These are phyloP conservation scores for Cyclargus thomasi DNA, from an alignment of 1,140 invertebrate genomes.

Conservation along the genomic window DNA sequence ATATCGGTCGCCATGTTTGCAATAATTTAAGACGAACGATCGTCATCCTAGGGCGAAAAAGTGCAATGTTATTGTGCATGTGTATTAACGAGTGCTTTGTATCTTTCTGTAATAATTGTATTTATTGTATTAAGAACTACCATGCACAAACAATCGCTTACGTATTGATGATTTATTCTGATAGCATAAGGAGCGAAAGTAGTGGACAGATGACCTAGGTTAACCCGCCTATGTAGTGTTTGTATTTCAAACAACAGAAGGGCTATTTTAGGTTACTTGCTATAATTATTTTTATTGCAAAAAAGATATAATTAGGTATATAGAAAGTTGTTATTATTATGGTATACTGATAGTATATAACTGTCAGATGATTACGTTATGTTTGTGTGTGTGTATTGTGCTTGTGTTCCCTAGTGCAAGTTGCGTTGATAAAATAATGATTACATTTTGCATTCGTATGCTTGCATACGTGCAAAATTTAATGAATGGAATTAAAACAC, in stretches of 20 bases:
- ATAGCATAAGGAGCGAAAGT: slow-evolving; percentile 56
- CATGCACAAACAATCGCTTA: slow-evolving; percentile 26
- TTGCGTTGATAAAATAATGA: slow-evolving; percentile 2
- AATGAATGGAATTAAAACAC: slow-evolving; percentile 4
- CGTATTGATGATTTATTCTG: slow-evolving; percentile 39
- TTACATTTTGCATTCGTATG: slow-evolving; percentile 4
- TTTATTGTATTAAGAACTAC: background rate
- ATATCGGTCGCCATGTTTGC: slow-evolving; percentile 76
- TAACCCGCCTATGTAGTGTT: slow-evolving; percentile 51
- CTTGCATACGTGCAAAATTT: background rate
- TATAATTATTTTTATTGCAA: slow-evolving; percentile 36
- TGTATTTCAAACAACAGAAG: slow-evolving; percentile 46
- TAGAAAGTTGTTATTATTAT: slow-evolving; percentile 46
- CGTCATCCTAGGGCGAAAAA: slow-evolving; percentile 56
- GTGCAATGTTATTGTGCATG: slow-evolving; percentile 18
- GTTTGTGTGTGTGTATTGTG: background rate
- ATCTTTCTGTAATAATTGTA: background rate
- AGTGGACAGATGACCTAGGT: slow-evolving; percentile 63
- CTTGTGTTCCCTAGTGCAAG: background rate
- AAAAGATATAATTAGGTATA: slow-evolving; percentile 31
- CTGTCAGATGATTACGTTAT: background rate
- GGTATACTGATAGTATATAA: slow-evolving; percentile 29
- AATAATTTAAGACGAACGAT: slow-evolving; percentile 68
- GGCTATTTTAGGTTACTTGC: slow-evolving; percentile 57
- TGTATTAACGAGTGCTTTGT: slow-evolving; percentile 44